These are phyloP conservation scores for Amazona vittata DNA, from an alignment of 2,113 vertebrate genomes.

Conservation along the genomic window DNA sequence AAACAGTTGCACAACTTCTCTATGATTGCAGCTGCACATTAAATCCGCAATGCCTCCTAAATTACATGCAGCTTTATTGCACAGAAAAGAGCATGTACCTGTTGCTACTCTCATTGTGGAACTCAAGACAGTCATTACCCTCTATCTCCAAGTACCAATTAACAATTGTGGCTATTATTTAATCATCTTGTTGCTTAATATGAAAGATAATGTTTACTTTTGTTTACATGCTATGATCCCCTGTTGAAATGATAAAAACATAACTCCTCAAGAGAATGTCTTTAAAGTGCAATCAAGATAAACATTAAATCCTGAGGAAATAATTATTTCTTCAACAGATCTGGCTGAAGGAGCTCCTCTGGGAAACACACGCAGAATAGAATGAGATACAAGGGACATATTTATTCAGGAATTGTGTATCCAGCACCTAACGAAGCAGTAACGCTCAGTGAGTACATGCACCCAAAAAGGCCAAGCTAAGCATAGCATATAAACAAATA, in stretches of 20 bases:
- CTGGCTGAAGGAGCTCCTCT: constrained; percentile 52
- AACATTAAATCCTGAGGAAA: constrained; percentile 85
- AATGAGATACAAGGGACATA: constrained; percentile 53
- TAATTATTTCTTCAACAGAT: constrained; percentile 85
- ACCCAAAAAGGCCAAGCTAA: not conserved
- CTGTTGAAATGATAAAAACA: constrained; percentile 59
- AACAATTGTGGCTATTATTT: constrained; percentile 48
- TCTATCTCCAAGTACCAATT: constrained; percentile 50
- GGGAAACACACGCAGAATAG: constrained; percentile 47
- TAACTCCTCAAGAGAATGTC: constrained; percentile 76
- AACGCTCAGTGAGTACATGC: not conserved
- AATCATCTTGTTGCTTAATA: constrained; percentile 62
- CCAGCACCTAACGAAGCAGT: constrained; percentile 40
- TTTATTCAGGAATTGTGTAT: constrained; percentile 49
- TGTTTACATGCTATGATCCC: constrained; percentile 44
- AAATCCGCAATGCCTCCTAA: not conserved
- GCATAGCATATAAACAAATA: not conserved
- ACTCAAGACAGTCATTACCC: constrained; percentile 32
- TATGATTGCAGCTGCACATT: constrained; percentile 39
- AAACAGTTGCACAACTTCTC: not conserved
- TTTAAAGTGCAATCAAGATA: constrained; percentile 85
- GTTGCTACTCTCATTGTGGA: not conserved
- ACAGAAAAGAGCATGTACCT: constrained; percentile 25
- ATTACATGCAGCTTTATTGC: constrained; percentile 7
- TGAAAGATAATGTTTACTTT: constrained; percentile 56